Percentiles rank a stretch among this genome's conserved stretches.
Conservation (phyloP, 2,113 vertebrate species). For the Salvelinus alpinus region DNA sequence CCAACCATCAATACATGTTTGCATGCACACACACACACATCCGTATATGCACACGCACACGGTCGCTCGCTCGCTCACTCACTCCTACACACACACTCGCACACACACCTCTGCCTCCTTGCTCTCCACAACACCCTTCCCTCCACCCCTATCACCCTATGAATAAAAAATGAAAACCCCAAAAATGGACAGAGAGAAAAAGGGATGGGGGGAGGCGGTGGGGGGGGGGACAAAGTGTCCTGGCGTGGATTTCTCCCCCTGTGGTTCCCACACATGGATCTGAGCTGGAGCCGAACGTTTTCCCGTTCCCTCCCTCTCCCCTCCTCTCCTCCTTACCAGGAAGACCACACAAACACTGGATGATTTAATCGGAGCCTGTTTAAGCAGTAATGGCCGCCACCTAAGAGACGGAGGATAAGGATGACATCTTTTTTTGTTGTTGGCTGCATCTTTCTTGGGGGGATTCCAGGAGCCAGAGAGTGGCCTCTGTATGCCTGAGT, state of each 20-base stretch:
- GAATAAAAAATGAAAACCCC: slow-evolving; percentile 90
- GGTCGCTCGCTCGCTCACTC: too few species aligned
- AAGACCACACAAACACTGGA: slow-evolving; percentile 96
- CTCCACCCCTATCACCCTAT: slow-evolving; percentile 75
- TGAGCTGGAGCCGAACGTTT: slow-evolving; percentile 46
- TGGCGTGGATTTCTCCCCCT: slow-evolving; percentile 82
- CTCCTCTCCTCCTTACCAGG: slow-evolving; percentile 58
- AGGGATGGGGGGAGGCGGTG: slow-evolving; percentile 55
- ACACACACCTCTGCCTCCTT: slow-evolving; percentile 48
- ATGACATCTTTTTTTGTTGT: slow-evolving; percentile 27
- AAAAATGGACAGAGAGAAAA: slow-evolving; percentile 77
- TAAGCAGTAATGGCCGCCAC: slow-evolving; percentile 5
- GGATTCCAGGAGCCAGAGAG: slow-evolving; percentile 3
- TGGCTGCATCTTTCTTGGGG: slow-evolving; percentile 33
- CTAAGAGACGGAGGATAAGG: slow-evolving; percentile 13
- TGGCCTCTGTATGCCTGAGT: slow-evolving; percentile 56
- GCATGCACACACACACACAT: not conserved
- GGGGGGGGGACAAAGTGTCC: slow-evolving; percentile 69
- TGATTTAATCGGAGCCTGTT: slow-evolving; percentile 36
- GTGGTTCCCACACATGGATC: slow-evolving; percentile 98
- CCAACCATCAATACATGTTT: slow-evolving; percentile 60
- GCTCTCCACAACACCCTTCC: slow-evolving; percentile 68
- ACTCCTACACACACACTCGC: slow-evolving; percentile 34
- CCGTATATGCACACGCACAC: not conserved
- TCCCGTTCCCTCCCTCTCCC: not conserved